Evolutionary conservation across 2,888 invertebrate species (phyloP).

Genomic region (Creontiades dilutus): DNA sequence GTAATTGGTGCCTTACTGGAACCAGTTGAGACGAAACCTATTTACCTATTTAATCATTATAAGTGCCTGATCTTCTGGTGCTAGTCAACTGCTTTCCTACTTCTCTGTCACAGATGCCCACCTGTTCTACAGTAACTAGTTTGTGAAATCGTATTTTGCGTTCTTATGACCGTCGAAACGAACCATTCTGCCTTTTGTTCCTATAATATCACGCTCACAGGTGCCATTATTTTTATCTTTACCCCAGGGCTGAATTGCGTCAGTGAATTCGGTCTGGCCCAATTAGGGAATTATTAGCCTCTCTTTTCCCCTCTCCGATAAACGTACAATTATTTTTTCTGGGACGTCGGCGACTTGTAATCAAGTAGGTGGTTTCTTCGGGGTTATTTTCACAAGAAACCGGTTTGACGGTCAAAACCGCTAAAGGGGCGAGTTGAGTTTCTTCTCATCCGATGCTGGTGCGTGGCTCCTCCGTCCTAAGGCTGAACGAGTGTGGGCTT

Average conservation of each 20-base stretch:
- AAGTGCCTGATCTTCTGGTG: too few species aligned
- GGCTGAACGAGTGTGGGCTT: too few species aligned
- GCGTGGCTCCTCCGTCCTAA: too few species aligned
- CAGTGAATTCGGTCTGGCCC: conserved; percentile 25
- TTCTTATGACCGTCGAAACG: background rate
- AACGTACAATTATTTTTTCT: conserved; percentile 14
- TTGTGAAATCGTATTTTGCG: background rate
- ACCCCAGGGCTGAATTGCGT: conserved; percentile 5
- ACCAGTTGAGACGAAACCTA: too few species aligned
- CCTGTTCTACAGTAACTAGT: background rate
- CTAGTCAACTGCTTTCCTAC: too few species aligned
- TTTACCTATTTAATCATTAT: too few species aligned
- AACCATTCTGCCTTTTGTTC: background rate
- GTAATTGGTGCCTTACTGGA: too few species aligned
- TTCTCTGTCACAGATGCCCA: too few species aligned
- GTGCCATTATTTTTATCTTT: background rate
- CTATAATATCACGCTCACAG: background rate
- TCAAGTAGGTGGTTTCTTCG: conserved; percentile 11
- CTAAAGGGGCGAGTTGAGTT: background rate
- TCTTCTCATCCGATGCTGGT: background rate
- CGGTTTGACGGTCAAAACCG: conserved; percentile 3
- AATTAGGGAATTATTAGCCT: conserved; percentile 1
- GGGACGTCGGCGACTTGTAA: conserved; percentile 19
- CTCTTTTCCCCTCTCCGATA: background rate
- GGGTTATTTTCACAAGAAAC: conserved; percentile 19